Base-by-base conservation (phyloP, 2,888 invertebrate species). In the Eristalis arbustorum region DNA sequence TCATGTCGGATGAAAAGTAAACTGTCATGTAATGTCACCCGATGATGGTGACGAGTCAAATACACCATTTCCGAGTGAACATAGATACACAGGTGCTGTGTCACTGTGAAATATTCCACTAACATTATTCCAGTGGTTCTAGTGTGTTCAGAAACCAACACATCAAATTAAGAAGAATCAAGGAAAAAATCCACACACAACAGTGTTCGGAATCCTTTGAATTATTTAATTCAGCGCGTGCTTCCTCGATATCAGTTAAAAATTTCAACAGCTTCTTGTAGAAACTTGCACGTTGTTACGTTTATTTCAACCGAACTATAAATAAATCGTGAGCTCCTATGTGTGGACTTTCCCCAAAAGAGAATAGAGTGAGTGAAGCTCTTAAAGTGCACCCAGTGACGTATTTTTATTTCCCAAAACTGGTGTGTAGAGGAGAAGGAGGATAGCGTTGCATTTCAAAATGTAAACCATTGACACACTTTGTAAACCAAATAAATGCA, bases 401-500 rank as follows among this genome's bases (percentile, higher is more conserved):
- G 18, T 18, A 49, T 49, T 49, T 49, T 49, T 18, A 6, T 3
- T 11, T 11, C 14, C 3, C n/a, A n/a, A 14, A 18, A 42, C 42
- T 42, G 14, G n/a, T 42, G 42, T 42, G 18, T 14, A 49, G 8
- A 37, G n/a, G 49, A 18, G 49, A 4, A 1, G 31, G 10, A 31
- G 31, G 31, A 31, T n/a, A 18, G 18, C 18, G 61, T 59, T 61
- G 75, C 67, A 67, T 61, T 31, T 23, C 67, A 75, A 75, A 67
- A 61, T 37, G 22, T 23, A 22, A 59, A 67, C 75, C 67, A 67
- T 61, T 75, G 59, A 75, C 75, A 67, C 49, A 67, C 42, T 75
- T 75, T 61, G 75, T 42, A 37, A 40, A 34, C 34, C 49, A 68
- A 68, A 68, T 62, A 67, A 62, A 73, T 68, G 75, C 75, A 61